Evolutionary conservation across 2,113 vertebrate genomes (phyloP).

Genomic region (Dipodomys spectabilis): DNA sequence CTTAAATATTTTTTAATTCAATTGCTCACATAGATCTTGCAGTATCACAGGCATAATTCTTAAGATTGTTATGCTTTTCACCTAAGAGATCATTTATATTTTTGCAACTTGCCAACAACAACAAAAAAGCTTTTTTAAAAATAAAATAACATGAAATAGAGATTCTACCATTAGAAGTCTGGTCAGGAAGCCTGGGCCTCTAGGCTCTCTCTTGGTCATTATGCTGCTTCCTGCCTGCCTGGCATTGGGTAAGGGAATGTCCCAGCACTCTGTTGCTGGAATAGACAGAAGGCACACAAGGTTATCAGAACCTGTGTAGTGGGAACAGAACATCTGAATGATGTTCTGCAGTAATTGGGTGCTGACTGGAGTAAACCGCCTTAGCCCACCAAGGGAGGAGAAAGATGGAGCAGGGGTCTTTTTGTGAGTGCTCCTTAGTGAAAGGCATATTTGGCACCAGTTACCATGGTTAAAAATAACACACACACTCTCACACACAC

Average conservation of each 20-base stretch:
- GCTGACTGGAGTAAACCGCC: background rate
- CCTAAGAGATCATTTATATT: constrained; percentile 11
- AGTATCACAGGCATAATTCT: background rate
- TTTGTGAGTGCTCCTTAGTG: background rate
- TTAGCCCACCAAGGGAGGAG: background rate
- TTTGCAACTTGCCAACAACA: constrained; percentile 36
- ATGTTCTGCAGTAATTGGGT: background rate
- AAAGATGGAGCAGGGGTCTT: background rate
- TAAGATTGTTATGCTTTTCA: background rate
- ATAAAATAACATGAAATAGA: background rate
- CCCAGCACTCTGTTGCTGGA: background rate
- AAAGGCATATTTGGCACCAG: background rate
- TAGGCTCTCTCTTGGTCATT: constrained; percentile 43
- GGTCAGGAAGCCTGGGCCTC: constrained; percentile 43
- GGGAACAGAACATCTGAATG: background rate
- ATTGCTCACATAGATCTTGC: background rate
- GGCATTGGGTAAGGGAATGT: background rate
- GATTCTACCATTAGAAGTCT: constrained; percentile 63
- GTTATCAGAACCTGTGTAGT: constrained; percentile 11
- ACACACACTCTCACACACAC: background rate
- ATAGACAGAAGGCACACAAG: constrained; percentile 25
- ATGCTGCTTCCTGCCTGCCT: constrained; percentile 48
- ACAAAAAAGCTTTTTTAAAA: background rate
- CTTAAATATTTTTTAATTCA: background rate
- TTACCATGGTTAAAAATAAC: background rate